Base-by-base conservation (phyloP, 2,797 vertebrate genomes). In the Loris lydekkerianus region DNA sequence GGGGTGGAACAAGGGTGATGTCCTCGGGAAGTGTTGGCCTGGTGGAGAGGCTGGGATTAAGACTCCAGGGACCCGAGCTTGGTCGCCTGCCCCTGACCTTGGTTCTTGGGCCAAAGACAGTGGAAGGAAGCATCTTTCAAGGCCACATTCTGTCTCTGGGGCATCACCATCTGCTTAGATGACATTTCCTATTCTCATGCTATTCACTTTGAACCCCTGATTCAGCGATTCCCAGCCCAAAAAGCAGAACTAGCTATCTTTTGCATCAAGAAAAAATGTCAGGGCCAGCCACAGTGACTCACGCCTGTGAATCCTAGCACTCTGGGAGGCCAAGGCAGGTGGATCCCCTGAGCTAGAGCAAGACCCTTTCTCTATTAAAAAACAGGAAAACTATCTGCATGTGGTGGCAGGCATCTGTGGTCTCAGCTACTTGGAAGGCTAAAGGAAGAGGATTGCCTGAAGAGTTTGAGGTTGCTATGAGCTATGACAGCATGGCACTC, bases 171-270 rank as follows among this genome's bases (percentile, higher is more conserved):
- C 97, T 97, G 96, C 96, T 69, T 49, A 75, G 83, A 97, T 81
- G 91, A 95, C 87, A 90, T 84, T 27, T 91, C 89, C 89, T 20
- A 37, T 75, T 76, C 94, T 93, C 86, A 25, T 69, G 91, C 76
- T 93, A 13, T 82, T 93, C 82, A 94, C 94, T 97, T 96, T 97
- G 97, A 98, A 97, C 87, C 61, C 94, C 95, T 97, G 94, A 97
- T 81, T 97, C 94, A 97, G 93, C n/a, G 10, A 96, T 91, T 86
- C 77, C 49, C 69, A 21, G 29, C 83, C 89, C 91, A 89, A 85
- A 95, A 95, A 96, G 91, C 95, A 96, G 93, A 97, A 93, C 82
- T 90, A 83, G 88, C 83, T 97, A 73, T 95, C 96, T 95, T 95
- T 90, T 81, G 65, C 67, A 78, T 29, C 29, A 58, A 81, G 23